These are phyloP conservation scores for Spea bombifrons DNA, from an alignment of 2,113 vertebrate genomes.

Conservation along the genomic window DNA sequence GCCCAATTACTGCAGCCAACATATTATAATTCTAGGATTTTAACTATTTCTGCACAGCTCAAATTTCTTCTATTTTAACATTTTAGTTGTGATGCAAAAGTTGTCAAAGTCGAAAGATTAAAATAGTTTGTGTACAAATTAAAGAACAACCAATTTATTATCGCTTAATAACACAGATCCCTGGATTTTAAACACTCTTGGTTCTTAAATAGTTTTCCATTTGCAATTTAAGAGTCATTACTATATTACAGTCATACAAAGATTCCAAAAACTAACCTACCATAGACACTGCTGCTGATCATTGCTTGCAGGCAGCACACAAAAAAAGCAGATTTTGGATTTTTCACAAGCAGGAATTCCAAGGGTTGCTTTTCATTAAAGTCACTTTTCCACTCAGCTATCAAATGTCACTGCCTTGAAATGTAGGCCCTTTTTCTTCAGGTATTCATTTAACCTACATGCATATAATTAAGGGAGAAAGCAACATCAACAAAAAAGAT, in stretches of 20 bases:
- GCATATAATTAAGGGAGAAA: conserved; percentile 84
- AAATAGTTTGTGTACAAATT: no score
- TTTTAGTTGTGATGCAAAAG: no score
- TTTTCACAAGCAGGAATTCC: conserved; percentile 98
- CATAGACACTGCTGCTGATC: conserved; percentile 99
- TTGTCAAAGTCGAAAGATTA: no score
- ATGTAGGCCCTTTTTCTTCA: conserved; percentile 82
- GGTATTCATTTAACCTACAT: conserved; percentile 93
- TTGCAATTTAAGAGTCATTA: conserved; percentile 73
- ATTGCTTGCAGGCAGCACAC: conserved; percentile 95
- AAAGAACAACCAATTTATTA: no score
- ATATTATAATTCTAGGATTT: no score
- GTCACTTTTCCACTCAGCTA: conserved; percentile 91
- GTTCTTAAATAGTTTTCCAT: no score
- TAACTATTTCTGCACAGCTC: no score
- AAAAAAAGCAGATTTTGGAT: conserved; percentile 84
- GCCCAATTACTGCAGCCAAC: no score
- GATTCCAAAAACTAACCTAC: conserved; percentile 87
- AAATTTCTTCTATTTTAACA: no score
- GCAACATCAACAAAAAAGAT: conserved; percentile 78
- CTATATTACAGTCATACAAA: conserved; percentile 74
- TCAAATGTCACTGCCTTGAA: conserved; percentile 95
- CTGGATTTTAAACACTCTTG: no score
- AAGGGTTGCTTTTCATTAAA: conserved; percentile 97
- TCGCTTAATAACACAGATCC: no score